A percentile compares a stretch with the other conserved stretches of the same genome.
phyloP scores from a whole-genome alignment of 1,140 invertebrate genomes.

The Zeugodacus cucurbitae region DNA sequence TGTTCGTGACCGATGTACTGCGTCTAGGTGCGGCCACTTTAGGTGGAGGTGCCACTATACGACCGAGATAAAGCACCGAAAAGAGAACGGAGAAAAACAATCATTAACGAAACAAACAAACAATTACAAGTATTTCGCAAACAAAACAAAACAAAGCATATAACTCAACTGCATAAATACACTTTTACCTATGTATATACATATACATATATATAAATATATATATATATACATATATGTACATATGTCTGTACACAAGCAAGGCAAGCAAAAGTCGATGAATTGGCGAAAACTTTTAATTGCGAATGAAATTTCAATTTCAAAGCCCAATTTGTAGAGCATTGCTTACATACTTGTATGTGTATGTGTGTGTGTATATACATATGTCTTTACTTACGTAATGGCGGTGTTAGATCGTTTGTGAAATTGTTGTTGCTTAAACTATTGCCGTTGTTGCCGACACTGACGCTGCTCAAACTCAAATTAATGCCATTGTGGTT shows the following conservation, averaged over 20 bases:
- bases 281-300: not conserved
- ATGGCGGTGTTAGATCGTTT: conserved; percentile 69
- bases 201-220: not conserved
- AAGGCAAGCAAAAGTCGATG: not conserved
- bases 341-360: not conserved
- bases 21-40: conserved; percentile 71
- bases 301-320: no score
- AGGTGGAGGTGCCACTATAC: conserved; percentile 81
- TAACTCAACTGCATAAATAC: not conserved
- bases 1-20: conserved; percentile 52
- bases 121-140: not conserved
- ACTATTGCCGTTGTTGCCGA: conserved; percentile 48
- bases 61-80: conserved; percentile 3
- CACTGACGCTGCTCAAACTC: conserved; percentile 45
- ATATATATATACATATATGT: not conserved
- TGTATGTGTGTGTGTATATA: not conserved
- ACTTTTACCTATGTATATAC: not conserved
- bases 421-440: conserved; percentile 53
- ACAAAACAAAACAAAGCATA: not conserved
- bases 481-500: conserved; percentile 46
- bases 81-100: not conserved
- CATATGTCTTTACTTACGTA: conserved; percentile 69
- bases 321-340: not conserved
- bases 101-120: not conserved
- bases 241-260: no score